Evolutionary conservation across 2,113 vertebrate species (phyloP).

Genomic region (Spermophilus dauricus): DNA sequence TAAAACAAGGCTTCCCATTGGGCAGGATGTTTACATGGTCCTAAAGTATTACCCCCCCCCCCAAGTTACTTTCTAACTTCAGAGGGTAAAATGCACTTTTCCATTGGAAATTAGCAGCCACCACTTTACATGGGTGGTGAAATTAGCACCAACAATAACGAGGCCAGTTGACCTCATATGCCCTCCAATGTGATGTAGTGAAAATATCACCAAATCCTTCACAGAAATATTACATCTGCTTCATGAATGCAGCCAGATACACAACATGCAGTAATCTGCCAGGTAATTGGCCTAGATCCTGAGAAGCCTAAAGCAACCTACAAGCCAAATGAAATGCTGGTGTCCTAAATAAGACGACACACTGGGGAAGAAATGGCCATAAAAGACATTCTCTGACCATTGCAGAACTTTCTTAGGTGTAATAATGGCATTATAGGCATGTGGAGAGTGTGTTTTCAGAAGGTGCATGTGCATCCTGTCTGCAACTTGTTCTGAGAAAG

Average conservation of each 20-base stretch:
- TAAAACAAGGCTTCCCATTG: neutral
- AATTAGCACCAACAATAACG: neutral
- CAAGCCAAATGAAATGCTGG: neutral
- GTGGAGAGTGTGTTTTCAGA: neutral
- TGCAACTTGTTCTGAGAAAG: neutral
- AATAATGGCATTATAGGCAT: too few species aligned
- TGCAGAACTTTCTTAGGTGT: neutral
- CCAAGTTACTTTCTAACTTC: neutral
- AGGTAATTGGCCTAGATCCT: neutral
- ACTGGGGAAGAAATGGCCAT: neutral
- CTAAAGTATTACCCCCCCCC: neutral
- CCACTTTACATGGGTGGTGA: neutral
- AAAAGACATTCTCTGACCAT: neutral
- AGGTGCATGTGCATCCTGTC: neutral
- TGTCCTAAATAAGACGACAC: neutral
- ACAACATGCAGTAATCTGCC: neutral
- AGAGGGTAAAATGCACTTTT: neutral
- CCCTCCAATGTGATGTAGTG: neutral
- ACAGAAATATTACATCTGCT: neutral
- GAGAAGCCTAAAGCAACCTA: neutral
- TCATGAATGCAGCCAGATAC: neutral
- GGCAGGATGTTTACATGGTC: neutral
- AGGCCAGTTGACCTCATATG: fast-evolving
- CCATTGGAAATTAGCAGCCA: neutral
- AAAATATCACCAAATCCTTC: neutral